phyloP scores from a whole-genome alignment of 2,888 invertebrate genomes.

The Koerneria pararmatus region DNA sequence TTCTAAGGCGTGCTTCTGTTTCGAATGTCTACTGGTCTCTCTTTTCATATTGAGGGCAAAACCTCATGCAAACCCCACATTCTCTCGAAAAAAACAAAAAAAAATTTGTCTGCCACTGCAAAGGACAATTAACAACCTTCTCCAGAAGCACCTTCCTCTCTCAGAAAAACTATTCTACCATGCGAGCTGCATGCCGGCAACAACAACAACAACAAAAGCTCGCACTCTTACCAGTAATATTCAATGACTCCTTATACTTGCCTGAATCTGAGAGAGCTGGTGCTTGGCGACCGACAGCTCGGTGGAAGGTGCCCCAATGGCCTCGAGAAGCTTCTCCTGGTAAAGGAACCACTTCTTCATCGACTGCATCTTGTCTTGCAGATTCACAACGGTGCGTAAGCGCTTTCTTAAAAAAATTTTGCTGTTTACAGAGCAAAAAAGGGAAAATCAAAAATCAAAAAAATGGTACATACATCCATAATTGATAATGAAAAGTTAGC shows the following conservation, averaged over 20 bases:
- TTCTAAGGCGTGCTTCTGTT: too few relatives aligned
- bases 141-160: too few relatives aligned
- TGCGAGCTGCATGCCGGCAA: too few relatives aligned
- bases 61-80: too few relatives aligned
- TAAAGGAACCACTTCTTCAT: constrained; percentile 81
- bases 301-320: constrained; percentile 88
- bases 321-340: constrained; percentile 91
- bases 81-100: too few relatives aligned
- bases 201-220: constrained; percentile 61
- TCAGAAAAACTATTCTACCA: too few relatives aligned
- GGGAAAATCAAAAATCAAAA: neutral
- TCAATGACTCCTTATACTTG: neutral
- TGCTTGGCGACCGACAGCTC: constrained; percentile 74
- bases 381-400: constrained; percentile 82
- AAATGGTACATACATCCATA: neutral
- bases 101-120: too few relatives aligned
- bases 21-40: too few relatives aligned
- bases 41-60: too few relatives aligned
- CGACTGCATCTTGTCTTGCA: constrained; percentile 81
- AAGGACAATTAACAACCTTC: too few relatives aligned
- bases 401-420: constrained; percentile 24
- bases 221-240: neutral
- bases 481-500: too few relatives aligned
- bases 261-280: constrained; percentile 32
- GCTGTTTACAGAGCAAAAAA: constrained; percentile 17